Evolutionary conservation across 2,888 invertebrate genomes (phyloP).

Genomic region (Steinernema carpocapsae): DNA sequence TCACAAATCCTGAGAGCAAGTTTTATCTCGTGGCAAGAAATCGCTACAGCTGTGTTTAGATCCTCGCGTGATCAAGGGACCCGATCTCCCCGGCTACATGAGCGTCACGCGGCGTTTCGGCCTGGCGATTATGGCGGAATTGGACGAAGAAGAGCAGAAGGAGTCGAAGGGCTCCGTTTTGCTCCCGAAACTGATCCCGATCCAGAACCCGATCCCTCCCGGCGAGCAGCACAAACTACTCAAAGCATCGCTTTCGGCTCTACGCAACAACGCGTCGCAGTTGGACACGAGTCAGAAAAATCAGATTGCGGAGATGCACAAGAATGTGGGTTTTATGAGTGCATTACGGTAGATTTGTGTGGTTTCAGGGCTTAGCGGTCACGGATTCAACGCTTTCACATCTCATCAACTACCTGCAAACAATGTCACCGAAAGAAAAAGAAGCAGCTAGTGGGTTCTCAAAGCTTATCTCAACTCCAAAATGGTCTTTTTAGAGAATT

Average conservation of each 20-base stretch:
- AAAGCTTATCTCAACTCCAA: not conserved
- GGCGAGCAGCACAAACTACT: not conserved
- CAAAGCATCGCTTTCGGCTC: not conserved
- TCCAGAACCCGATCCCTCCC: not conserved
- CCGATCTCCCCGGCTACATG: not conserved
- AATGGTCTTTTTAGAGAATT: not conserved
- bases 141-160: slow-evolving; percentile 23
- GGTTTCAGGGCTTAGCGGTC: not conserved
- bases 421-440: slow-evolving; percentile 37
- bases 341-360: not conserved
- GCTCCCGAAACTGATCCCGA: not conserved
- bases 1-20: not conserved
- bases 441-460: slow-evolving; percentile 2
- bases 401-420: slow-evolving; percentile 64
- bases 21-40: not conserved
- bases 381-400: slow-evolving; percentile 44
- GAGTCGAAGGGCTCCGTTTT: not conserved
- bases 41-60: not conserved
- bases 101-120: slow-evolving; percentile 7
- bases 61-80: slow-evolving; percentile 21
- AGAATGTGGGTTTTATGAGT: not conserved
- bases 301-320: not conserved
- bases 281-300: not conserved
- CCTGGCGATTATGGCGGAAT: slow-evolving; percentile 6
- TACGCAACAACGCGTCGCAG: not conserved